A percentile compares a stretch with the other conserved stretches of the same genome.
phyloP scores from a whole-genome alignment of 2,888 invertebrate species.

The Spilosoma lubricipeda region DNA sequence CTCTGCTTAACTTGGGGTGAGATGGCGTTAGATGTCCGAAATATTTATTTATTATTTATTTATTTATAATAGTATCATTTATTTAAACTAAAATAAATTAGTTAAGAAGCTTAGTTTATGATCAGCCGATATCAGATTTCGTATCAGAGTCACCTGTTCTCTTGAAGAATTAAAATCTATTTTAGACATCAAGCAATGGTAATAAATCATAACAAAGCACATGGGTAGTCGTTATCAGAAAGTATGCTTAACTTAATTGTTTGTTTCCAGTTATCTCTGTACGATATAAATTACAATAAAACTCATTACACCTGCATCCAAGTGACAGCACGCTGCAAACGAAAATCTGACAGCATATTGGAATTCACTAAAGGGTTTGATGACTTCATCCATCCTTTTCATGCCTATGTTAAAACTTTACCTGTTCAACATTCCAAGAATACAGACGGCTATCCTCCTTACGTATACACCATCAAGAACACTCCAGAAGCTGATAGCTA shows the following conservation, averaged over 20 bases:
- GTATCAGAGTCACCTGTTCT: no score
- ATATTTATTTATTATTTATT: no score
- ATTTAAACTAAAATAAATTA: no score
- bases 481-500: neutral
- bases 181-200: no score
- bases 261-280: slow-evolving; percentile 7
- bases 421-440: neutral
- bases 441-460: neutral
- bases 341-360: neutral
- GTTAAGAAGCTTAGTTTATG: no score
- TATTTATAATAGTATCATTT: no score
- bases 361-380: slow-evolving; percentile 9
- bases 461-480: neutral
- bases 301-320: slow-evolving; percentile 8
- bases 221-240: neutral
- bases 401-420: slow-evolving; percentile 1
- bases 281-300: slow-evolving; percentile 1
- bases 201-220: no score
- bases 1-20: no score
- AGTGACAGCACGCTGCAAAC: neutral
- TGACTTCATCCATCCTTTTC: neutral
- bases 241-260: neutral
- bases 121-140: no score
- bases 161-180: no score
- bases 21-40: no score